Evolutionary conservation across 2,797 vertebrate species (phyloP).

Genomic region (Cichlasoma orientale): DNA sequence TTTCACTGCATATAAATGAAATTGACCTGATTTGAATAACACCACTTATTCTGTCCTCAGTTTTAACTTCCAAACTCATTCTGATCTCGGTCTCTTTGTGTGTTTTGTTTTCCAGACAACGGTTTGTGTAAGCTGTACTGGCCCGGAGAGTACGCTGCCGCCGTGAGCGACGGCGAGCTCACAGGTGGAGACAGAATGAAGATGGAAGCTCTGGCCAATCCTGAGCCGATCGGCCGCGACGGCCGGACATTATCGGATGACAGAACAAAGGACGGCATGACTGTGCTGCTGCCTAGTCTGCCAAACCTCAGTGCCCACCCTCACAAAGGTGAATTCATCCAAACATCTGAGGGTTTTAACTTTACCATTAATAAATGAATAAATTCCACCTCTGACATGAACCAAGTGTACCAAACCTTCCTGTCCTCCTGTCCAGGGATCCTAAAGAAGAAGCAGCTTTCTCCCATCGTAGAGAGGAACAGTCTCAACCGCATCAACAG

Average conservation of each 20-base stretch:
- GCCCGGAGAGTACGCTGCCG: conserved; percentile 54
- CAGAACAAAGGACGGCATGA: conserved; percentile 57
- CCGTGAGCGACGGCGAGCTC: conserved; percentile 71
- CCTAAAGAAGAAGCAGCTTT: conserved; percentile 91
- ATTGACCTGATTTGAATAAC: too few relatives aligned
- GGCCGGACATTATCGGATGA: conserved; percentile 53
- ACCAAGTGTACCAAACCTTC: too few relatives aligned
- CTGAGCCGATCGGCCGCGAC: conserved; percentile 40
- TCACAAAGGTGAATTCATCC: conserved; percentile 84
- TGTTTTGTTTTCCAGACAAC: conserved; percentile 55
- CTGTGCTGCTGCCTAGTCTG: conserved; percentile 75
- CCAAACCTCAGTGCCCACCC: conserved; percentile 80
- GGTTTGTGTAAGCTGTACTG: conserved; percentile 65
- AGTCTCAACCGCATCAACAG: conserved; percentile 82
- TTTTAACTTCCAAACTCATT: too few relatives aligned
- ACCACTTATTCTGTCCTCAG: too few relatives aligned
- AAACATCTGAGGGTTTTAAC: neutral
- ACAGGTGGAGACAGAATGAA: conserved; percentile 59
- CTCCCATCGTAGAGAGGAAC: conserved; percentile 87
- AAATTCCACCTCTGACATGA: neutral
- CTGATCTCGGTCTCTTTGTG: neutral
- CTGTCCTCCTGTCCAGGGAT: conserved; percentile 81
- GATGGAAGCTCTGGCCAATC: conserved; percentile 53
- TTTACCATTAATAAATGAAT: neutral
- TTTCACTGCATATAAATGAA: too few relatives aligned